Evolutionary conservation across 2,797 vertebrate species (phyloP), one percentile per base, ranked within the genome.

Genomic region (Spinibarbus caldwelli): DNA sequence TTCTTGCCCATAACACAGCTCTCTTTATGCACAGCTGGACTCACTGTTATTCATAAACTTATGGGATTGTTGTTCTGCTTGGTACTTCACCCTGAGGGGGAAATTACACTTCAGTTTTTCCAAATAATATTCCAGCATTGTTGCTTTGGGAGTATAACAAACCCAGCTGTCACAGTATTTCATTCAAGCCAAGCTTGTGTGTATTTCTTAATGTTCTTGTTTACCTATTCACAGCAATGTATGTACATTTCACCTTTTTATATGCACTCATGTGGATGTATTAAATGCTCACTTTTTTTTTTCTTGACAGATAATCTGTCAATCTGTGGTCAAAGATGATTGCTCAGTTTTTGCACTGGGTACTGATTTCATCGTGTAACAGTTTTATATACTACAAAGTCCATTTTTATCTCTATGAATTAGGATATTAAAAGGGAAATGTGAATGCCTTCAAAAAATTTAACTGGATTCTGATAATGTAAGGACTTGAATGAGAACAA

Each of bases 161-260:
- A 70, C 47, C 79, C 71, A 80, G 71, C 68, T 82, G 49, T 82
- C 59, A 76, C 80, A 73, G 64, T 84, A 68, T 87, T 31, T 83
- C 26, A n/a, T 82, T 87, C 72, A 70, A 75, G 49, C 57, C 36
- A 76, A 23, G 57, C 62, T 19, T 66, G 38, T 80, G 41, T 78
- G 34, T 43, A 34, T 80, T 41, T 43, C 12, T 75, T 45, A 72
- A 49, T 72, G 68, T 43, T 41, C 49, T 57, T 82, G 66, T 71
- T 84, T 36, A 26, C 64, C 26, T 45, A 57, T 23, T 78, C 26
- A 57, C 6, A 45, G 6, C 23, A 45, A n/a, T n/a, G n/a, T n/a
- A n/a, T 31, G 23, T 88, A 31, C 67, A 59, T 57, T 81, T 86
- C 73, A 59, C 72, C 6, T 29, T 86, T 84, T 76, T n/a, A 41